Conservation (phyloP, 2,113 vertebrate species). For the Melanotaenia duboulayi region DNA sequence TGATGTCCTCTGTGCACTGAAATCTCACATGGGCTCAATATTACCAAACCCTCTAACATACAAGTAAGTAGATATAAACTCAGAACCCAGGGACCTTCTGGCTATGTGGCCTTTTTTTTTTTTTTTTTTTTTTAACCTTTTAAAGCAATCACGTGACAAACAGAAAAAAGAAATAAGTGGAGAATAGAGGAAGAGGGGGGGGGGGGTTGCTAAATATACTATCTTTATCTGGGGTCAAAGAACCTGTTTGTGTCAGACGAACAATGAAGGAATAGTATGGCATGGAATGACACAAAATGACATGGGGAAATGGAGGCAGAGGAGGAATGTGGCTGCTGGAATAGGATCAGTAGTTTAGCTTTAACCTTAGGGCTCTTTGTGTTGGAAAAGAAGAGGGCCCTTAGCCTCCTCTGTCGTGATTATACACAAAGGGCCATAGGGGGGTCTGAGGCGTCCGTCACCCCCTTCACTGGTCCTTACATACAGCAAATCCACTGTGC, state of each 20-base stretch:
- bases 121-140: too few species aligned
- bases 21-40: too few species aligned
- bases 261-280: conserved; percentile 21
- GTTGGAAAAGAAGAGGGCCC: conserved; percentile 61
- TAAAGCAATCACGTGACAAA: too few species aligned
- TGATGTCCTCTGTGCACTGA: too few species aligned
- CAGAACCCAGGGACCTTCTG: too few species aligned
- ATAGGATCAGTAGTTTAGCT: conserved; percentile 75
- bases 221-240: conserved; percentile 67
- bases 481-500: conserved; percentile 35
- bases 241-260: conserved; percentile 59
- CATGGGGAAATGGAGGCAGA: conserved; percentile 27
- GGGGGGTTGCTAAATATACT: conserved; percentile 63
- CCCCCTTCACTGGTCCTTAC: conserved; percentile 3
- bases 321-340: conserved; percentile 75
- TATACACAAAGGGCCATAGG: conserved; percentile 66
- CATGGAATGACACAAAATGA: conserved; percentile 57
- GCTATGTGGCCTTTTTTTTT: too few species aligned
- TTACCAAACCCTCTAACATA: too few species aligned
- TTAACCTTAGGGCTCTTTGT: conserved; percentile 76
- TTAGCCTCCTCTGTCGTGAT: conserved; percentile 54
- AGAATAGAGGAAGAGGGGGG: not conserved
- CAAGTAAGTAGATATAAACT: too few species aligned
- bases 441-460: conserved; percentile 32
- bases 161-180: too few species aligned